Evolutionary conservation across 2,888 invertebrate species (phyloP), one percentile per base, ranked within the genome.

Genomic region (Cheilosia vulpina): DNA sequence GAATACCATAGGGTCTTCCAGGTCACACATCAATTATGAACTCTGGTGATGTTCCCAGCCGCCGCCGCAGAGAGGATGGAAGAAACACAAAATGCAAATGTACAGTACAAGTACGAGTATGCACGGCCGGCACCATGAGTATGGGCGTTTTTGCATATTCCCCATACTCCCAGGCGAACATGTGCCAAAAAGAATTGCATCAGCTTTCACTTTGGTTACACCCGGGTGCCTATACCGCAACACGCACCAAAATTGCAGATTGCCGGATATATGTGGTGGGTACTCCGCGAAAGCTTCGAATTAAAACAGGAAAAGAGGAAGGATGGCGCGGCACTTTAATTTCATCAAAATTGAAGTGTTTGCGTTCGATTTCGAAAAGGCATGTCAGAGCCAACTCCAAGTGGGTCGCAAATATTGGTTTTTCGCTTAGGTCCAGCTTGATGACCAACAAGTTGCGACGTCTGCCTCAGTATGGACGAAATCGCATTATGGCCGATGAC

Each of bases 1-100:
- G 34, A 55, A 41, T 62, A 34, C 19, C 21, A 21, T 27, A 11
- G 15, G 21, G 47, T 62, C 62, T 78, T 62, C 63, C 69, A 78
- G 69, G 77, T 78, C 77, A 69, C 69, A 63, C 78, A 71, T 78
- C 78, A 78, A 71, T 78, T 78, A 71, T 69, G 24, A 69, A 50
- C 69, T 50, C 57, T 19, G 45, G 58, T 41, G 41, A 19, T 66
- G 57, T 66, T 43, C 31, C 27, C 19, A 43, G 50, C 43, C 31
- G 43, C 43, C 31, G 43, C 38, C 58, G 24, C 55, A 38, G 41
- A 58, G 34, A 17, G 13, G 63, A 68, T 43, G 52, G 31, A 27
- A 50, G 41, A 24, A 41, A 11, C 71, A 31, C 57, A 52, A 34
- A 34, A 34, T 34, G 34, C 31, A 1, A 31, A 31, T 31, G 13